phyloP scores from a whole-genome alignment of 2,797 vertebrate species.

The Pangasius mekongensis region DNA sequence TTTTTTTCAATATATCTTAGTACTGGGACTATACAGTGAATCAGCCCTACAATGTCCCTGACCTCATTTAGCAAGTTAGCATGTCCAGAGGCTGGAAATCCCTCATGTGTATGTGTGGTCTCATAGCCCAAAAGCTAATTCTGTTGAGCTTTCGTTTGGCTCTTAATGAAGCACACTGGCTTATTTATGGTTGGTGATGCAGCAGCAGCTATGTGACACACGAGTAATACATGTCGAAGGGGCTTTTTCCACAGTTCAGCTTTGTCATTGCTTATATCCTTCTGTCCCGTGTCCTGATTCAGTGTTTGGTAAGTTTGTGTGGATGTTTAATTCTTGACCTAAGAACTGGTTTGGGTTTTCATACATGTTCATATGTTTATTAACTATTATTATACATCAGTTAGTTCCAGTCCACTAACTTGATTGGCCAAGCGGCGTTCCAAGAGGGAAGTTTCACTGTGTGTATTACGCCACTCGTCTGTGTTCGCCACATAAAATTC shows the following conservation, averaged over 20 bases:
- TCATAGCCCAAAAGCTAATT: conserved; percentile 65
- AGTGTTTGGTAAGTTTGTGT: not conserved
- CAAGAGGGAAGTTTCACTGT: not conserved
- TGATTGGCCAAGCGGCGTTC: not conserved
- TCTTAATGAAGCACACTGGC: conserved; percentile 49
- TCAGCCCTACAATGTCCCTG: conserved; percentile 35
- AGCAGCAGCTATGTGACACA: conserved; percentile 51
- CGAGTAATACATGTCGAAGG: conserved; percentile 17
- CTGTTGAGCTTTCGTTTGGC: conserved; percentile 64
- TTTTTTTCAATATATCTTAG: not conserved
- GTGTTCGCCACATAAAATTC: not conserved
- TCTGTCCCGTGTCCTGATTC: conserved; percentile 1
- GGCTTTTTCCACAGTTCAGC: conserved; percentile 37
- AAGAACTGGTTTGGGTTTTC: not conserved
- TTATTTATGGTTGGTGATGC: conserved; percentile 57
- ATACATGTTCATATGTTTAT: not conserved
- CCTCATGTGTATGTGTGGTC: conserved; percentile 28
- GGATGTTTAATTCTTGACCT: not conserved
- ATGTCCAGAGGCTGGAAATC: conserved; percentile 46
- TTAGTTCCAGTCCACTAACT: not conserved
- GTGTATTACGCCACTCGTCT: not conserved
- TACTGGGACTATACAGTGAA: not conserved
- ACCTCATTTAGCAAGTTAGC: conserved; percentile 35
- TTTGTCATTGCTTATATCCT: conserved; percentile 9
- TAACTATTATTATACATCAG: not conserved